Percentiles rank a stretch among this genome's conserved stretches.
Evolutionary conservation across 1,140 invertebrate genomes (phyloP).

Genomic region (Euschistus heros): DNA sequence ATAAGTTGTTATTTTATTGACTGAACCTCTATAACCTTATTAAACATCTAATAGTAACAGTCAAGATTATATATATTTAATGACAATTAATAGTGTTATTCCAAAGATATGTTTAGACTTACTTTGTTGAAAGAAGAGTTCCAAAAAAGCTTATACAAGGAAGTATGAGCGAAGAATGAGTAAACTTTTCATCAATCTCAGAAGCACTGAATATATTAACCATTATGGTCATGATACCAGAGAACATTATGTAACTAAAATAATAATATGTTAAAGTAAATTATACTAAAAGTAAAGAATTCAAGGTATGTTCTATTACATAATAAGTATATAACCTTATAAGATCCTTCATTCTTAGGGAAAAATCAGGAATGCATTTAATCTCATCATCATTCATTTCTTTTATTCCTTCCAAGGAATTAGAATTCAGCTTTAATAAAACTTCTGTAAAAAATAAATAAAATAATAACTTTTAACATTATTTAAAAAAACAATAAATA

Average conservation of each 20-base stretch:
- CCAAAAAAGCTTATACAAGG: background rate
- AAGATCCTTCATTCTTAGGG: background rate
- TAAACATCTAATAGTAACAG: no score
- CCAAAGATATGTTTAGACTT: background rate
- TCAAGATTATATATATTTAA: background rate
- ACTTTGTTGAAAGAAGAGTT: background rate
- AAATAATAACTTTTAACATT: background rate
- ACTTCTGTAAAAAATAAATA: background rate
- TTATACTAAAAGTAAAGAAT: no score
- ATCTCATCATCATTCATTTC: constrained; percentile 30
- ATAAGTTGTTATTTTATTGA: no score
- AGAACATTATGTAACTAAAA: constrained; percentile 8
- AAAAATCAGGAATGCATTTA: background rate
- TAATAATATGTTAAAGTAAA: background rate
- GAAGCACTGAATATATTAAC: background rate
- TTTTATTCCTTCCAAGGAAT: background rate
- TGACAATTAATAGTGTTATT: background rate
- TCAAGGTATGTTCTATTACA: background rate
- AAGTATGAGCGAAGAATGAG: background rate
- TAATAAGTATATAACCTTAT: no score
- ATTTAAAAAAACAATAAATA: background rate
- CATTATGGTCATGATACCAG: background rate
- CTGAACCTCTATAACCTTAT: no score
- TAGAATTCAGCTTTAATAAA: background rate
- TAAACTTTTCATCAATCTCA: background rate